Evolutionary conservation across 2,113 vertebrate genomes (phyloP).

Genomic region (Rhizomys pruinosus): DNA sequence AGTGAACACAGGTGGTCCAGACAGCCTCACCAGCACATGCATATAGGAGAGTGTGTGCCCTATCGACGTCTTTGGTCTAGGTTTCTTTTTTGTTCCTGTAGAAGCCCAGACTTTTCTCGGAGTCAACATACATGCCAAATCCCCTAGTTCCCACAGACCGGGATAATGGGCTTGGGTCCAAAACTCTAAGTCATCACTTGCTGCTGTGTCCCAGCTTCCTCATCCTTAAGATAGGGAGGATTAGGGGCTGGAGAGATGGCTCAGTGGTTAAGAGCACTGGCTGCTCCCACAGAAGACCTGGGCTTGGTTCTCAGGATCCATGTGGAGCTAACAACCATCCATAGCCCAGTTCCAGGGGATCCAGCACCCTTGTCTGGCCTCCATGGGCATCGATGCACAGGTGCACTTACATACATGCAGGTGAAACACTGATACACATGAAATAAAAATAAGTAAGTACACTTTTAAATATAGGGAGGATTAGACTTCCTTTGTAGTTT

Average conservation of each 20-base stretch:
- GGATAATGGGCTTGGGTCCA: not conserved
- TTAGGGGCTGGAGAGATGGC: not conserved
- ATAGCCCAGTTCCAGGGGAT: no score
- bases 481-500: not conserved
- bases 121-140: not conserved
- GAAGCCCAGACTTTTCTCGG: not conserved
- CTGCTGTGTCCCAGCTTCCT: not conserved
- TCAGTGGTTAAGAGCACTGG: no score
- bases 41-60: not conserved
- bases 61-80: not conserved
- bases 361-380: no score
- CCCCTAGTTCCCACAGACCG: not conserved
- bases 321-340: no score
- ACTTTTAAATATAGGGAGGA: not conserved
- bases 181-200: not conserved
- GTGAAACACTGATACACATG: no score
- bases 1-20: fast-evolving
- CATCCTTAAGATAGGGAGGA: not conserved
- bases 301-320: no score
- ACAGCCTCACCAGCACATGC: not conserved
- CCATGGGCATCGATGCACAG: no score
- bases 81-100: not conserved
- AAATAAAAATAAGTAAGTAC: no score
- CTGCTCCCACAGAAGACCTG: no score
- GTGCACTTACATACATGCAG: no score